Evolutionary conservation across 2,113 vertebrate species (phyloP), one percentile per base, ranked within the genome.

Genomic region (Urocynchramus pylzowi): DNA sequence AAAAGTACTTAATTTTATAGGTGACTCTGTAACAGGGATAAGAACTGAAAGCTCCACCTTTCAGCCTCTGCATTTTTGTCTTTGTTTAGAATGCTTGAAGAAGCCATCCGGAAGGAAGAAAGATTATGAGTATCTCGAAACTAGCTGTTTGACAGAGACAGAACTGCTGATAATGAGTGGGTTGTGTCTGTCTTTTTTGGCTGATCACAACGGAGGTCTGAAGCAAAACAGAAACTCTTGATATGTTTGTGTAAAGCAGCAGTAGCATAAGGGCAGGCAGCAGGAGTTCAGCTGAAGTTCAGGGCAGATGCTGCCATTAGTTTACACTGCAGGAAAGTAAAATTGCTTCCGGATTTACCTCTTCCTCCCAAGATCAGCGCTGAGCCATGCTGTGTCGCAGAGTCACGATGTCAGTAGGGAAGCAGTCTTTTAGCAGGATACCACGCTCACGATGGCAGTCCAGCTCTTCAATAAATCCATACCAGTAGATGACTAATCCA

Each of bases 401-500:
- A 96, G 99, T 99, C 97, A 99, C 98, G 39, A 99, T 99, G 98
- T 99, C 98, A 13, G 98, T 98, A n/a, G 99, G 99, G 95, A 99
- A 99, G 94, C 98, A 98, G 97, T 99, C 99, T 97, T 99, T 99
- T 49, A 99, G 99, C 94, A 99, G 98, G 97, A 99, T 99, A 39
- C 99, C 99, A 87, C 99, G 97, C 79, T 99, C 98, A 52, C 99
- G 98, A 96, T 99, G 99, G 97, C 99, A 99, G 97, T 99, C 99
- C 93, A 99, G 97, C 94, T 99, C 99, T 56, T 98, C 98, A 74
- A 99, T 99, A 91, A 99, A 99, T 49, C 99, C 99, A 0, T 99
- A 99, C 99, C 99, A 99, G 95, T 99, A 99, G 98, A 99, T 99
- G 92, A 99, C 99, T 82, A 99, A 98, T 70, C 99, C 99, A 1